These are phyloP conservation scores for Lucilia cuprina DNA, from an alignment of 1,140 invertebrate genomes.

Conservation along the genomic window DNA sequence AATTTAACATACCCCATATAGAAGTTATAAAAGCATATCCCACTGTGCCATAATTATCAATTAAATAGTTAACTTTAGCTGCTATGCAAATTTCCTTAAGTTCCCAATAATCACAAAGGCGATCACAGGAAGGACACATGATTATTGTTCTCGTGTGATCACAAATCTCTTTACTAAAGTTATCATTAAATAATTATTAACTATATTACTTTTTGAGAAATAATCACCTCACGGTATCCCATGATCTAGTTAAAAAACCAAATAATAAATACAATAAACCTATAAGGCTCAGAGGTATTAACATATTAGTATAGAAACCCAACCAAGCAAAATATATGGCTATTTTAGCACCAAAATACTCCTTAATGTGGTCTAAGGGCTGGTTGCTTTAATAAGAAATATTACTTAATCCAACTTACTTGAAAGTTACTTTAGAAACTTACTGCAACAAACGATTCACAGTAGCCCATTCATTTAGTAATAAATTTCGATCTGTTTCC, in stretches of 20 bases:
- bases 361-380: constrained; percentile 82
- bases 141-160: constrained; percentile 65
- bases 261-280: constrained; percentile 81
- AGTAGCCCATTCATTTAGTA: constrained; percentile 67
- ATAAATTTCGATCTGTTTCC: constrained; percentile 66
- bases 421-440: not conserved
- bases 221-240: constrained; percentile 54
- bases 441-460: constrained; percentile 69
- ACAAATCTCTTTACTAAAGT: constrained; percentile 69
- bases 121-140: constrained; percentile 84
- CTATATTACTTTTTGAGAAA: too few relatives aligned
- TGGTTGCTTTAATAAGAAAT: constrained; percentile 65
- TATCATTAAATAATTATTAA: not conserved
- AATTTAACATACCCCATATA: constrained; percentile 69
- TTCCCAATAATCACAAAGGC: constrained; percentile 75
- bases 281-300: constrained; percentile 80
- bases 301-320: constrained; percentile 85
- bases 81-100: constrained; percentile 75
- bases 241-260: constrained; percentile 66
- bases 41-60: constrained; percentile 81
- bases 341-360: constrained; percentile 88
- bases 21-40: constrained; percentile 79
- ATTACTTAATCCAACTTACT: not conserved
- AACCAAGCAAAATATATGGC: constrained; percentile 88
- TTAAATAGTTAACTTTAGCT: constrained; percentile 73